A percentile compares a stretch with the other conserved stretches of the same genome.
These are phyloP conservation scores for Leistus spinibarbis DNA, from an alignment of 2,888 invertebrate genomes.

Conservation along the genomic window DNA sequence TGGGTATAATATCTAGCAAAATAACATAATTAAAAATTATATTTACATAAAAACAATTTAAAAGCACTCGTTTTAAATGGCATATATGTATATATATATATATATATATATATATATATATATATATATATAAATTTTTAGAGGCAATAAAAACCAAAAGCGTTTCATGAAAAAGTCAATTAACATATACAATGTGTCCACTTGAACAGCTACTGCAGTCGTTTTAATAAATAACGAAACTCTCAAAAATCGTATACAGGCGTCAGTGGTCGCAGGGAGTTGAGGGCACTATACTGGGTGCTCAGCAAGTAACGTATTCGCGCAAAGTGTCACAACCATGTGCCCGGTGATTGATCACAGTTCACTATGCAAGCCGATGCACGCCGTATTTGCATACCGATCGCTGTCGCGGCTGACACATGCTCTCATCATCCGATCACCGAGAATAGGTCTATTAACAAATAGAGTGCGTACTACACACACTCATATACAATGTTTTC, in stretches of 20 bases:
- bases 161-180: not conserved
- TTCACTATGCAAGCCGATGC: slow-evolving; percentile 15
- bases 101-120: too few relatives aligned
- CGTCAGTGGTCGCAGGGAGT: not conserved
- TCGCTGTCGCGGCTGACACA: slow-evolving; percentile 10
- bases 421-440: not conserved
- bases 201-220: slow-evolving; percentile 1
- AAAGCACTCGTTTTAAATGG: not conserved
- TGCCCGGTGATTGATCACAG: slow-evolving; percentile 17
- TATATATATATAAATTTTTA: not conserved
- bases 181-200: not conserved
- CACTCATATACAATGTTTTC: too few relatives aligned
- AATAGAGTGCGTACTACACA: slow-evolving; percentile 15
- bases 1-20: too few relatives aligned
- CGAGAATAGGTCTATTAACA: slow-evolving; percentile 19
- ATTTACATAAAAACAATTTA: not conserved
- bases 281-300: not conserved
- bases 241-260: slow-evolving; percentile 19
- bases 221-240: slow-evolving; percentile 27
- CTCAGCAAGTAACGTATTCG: slow-evolving; percentile 19
- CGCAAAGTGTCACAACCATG: slow-evolving; percentile 14
- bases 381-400: slow-evolving; percentile 22
- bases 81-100: too few relatives aligned
- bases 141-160: not conserved
- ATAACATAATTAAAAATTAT: not conserved